These are phyloP conservation scores for Aleiodes alternator DNA, from an alignment of 2,888 invertebrate genomes.

Conservation along the genomic window DNA sequence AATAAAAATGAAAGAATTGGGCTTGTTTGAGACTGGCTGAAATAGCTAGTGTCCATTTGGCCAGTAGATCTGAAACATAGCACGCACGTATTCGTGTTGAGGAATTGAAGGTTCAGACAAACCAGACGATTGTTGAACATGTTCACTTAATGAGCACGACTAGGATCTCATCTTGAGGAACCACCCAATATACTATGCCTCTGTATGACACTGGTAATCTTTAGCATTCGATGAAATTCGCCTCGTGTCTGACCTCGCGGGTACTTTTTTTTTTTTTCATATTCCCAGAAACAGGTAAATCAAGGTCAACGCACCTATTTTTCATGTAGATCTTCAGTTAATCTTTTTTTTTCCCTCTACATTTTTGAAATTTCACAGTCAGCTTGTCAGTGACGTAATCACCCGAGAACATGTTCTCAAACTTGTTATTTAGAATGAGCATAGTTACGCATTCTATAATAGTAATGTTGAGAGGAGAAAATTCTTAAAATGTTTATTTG, in stretches of 20 bases:
- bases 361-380: constrained; percentile 11
- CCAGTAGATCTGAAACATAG: too few species aligned
- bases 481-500: too few species aligned
- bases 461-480: too few species aligned
- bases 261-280: constrained; percentile 26
- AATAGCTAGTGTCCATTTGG: constrained; percentile 1
- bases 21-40: constrained; percentile 60
- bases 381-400: neutral
- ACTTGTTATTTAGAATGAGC: neutral
- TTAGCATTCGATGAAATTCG: constrained; percentile 24
- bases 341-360: constrained; percentile 23
- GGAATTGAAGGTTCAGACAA: constrained; percentile 37
- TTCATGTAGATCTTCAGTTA: constrained; percentile 44
- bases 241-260: constrained; percentile 47
- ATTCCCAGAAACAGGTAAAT: constrained; percentile 43
- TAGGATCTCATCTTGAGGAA: constrained; percentile 11
- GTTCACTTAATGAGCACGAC: constrained; percentile 60
- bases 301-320: constrained; percentile 48
- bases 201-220: constrained; percentile 41
- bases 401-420: neutral
- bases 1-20: constrained; percentile 69
- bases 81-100: neutral
- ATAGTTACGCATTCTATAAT: too few species aligned
- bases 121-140: constrained; percentile 48
- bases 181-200: constrained; percentile 12